These are phyloP conservation scores for Lasius platythorax DNA, from an alignment of 2,888 invertebrate genomes.

Conservation along the genomic window DNA sequence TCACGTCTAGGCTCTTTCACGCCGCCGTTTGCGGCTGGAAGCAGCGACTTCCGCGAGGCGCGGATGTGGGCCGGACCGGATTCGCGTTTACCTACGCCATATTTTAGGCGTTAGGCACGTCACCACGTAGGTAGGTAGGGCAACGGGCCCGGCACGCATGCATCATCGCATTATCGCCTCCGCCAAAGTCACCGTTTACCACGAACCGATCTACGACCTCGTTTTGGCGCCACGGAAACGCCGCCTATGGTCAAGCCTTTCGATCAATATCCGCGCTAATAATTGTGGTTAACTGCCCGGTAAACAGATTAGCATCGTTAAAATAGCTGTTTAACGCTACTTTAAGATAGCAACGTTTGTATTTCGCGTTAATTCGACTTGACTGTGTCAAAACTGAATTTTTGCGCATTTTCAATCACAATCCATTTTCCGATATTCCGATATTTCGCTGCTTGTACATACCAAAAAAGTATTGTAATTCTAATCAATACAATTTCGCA, in stretches of 20 bases:
- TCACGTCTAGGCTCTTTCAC: slow-evolving; percentile 72
- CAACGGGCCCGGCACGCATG: slow-evolving; percentile 62
- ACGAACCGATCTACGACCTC: slow-evolving; percentile 31
- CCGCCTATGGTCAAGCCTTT: not conserved
- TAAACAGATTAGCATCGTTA: not conserved
- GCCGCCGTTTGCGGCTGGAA: slow-evolving; percentile 72
- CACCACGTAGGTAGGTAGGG: slow-evolving; percentile 49
- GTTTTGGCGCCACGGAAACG: slow-evolving; percentile 38
- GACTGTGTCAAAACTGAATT: not conserved
- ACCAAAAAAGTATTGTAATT: not conserved
- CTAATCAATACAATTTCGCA: not conserved
- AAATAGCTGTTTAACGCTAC: not conserved
- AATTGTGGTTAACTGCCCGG: not conserved
- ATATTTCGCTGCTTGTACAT: no score
- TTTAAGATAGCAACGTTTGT: not conserved
- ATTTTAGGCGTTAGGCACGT: slow-evolving; percentile 75
- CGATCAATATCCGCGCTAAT: slow-evolving; percentile 27
- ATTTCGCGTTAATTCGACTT: not conserved
- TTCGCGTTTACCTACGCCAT: slow-evolving; percentile 77
- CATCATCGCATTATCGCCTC: slow-evolving; percentile 73
- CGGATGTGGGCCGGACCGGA: slow-evolving; percentile 81
- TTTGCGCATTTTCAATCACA: not conserved
- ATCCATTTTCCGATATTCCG: not conserved
- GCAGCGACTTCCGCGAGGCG: slow-evolving; percentile 80
- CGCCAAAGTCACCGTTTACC: slow-evolving; percentile 55